These are phyloP conservation scores for Athripsodes cinereus DNA, from an alignment of 2,888 invertebrate genomes.

Conservation along the genomic window DNA sequence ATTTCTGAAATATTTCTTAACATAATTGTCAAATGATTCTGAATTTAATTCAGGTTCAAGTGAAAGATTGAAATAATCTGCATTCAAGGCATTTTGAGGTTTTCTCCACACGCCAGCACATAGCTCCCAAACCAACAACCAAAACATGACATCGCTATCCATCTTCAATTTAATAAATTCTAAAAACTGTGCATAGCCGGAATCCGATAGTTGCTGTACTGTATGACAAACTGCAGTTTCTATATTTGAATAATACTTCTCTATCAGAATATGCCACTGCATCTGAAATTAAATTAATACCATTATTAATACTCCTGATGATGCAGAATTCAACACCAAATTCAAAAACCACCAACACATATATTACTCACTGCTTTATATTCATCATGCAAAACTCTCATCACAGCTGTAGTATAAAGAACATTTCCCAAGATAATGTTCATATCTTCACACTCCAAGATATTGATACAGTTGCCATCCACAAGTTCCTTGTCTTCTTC, in stretches of 20 bases:
- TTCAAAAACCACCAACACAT: no score
- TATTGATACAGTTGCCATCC: background rate
- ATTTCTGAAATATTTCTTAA: conserved; percentile 4
- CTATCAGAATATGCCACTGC: conserved; percentile 14
- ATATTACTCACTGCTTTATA: conserved; percentile 42
- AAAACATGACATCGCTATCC: conserved; percentile 21
- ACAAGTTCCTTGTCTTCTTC: conserved; percentile 23
- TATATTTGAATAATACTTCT: conserved; percentile 14
- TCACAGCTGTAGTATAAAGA: conserved; percentile 35
- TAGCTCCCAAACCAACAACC: conserved; percentile 13
- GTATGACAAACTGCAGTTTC: conserved; percentile 5
- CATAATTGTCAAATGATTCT: background rate
- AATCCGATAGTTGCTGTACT: conserved; percentile 9
- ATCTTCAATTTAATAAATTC: conserved; percentile 13
- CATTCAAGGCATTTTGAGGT: background rate
- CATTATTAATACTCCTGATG: no score
- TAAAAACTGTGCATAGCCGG: conserved; percentile 12
- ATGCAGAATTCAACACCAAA: no score
- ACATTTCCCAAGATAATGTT: conserved; percentile 33
- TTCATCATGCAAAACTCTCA: conserved; percentile 35
- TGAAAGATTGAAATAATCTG: background rate
- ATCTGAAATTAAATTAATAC: no score
- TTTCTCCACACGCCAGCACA: conserved; percentile 6
- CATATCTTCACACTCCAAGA: conserved; percentile 29
- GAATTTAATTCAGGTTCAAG: background rate